Conservation (phyloP, 2,888 invertebrate species). For the Drosophila nr. fundita region DNA sequence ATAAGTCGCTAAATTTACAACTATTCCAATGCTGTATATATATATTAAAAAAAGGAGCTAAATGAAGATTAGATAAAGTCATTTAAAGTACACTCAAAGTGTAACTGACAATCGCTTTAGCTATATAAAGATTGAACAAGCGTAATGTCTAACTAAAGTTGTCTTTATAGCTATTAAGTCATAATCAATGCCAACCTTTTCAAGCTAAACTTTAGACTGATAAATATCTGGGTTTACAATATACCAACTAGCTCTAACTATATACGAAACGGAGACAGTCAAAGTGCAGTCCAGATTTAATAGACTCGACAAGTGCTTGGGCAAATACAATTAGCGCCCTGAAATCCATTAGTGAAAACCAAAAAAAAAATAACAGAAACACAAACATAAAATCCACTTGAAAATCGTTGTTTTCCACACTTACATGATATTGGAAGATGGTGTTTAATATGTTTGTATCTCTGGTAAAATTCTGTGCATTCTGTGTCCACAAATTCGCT, state of each 20-base stretch:
- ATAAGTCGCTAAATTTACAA: not conserved
- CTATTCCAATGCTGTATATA: not conserved
- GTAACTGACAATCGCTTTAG: not conserved
- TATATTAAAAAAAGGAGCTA: not conserved
- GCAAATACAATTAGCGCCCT: slow-evolving; percentile 47
- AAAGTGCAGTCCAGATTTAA: slow-evolving; percentile 32
- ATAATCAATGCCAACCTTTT: not conserved
- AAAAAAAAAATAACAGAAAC: not conserved
- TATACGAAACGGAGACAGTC: slow-evolving; percentile 2
- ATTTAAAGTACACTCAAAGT: not conserved
- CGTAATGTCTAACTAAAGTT: not conserved
- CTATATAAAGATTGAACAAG: not conserved
- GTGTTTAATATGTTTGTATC: slow-evolving; percentile 93
- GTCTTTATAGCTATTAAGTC: not conserved
- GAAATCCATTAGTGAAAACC: slow-evolving; percentile 36
- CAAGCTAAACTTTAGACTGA: not conserved
- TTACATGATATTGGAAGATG: slow-evolving; percentile 93
- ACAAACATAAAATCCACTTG: slow-evolving; percentile 1
- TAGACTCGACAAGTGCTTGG: slow-evolving; percentile 16
- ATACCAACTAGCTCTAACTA: not conserved
- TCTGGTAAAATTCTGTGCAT: slow-evolving; percentile 90
- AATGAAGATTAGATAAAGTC: not conserved
- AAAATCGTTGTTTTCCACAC: slow-evolving; percentile 41
- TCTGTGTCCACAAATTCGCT: slow-evolving; percentile 96
- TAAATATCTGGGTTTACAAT: not conserved